These are phyloP conservation scores for Trachelus stipa DNA, from an alignment of 2,888 invertebrate species.

Conservation along the genomic window DNA sequence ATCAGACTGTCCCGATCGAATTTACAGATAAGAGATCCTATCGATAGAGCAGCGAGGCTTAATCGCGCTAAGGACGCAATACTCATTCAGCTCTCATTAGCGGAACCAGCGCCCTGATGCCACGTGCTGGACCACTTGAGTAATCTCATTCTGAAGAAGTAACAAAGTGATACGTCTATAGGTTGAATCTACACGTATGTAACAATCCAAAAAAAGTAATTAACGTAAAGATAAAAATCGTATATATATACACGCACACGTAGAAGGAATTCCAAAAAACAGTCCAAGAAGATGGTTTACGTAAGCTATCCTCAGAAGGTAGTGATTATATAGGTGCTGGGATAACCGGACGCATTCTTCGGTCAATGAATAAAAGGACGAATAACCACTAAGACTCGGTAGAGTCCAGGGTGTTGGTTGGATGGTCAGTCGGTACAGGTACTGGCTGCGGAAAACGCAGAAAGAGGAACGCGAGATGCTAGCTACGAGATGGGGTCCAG, in stretches of 20 bases:
- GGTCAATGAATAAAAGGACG: conserved; percentile 37
- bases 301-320: conserved; percentile 54
- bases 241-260: not conserved
- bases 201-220: not conserved
- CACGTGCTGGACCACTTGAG: conserved; percentile 20
- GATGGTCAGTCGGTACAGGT: not conserved
- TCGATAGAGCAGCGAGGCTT: not conserved
- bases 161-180: not conserved
- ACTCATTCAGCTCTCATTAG: conserved; percentile 31
- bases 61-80: conserved; percentile 22
- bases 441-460: conserved; percentile 27
- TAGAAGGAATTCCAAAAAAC: conserved; percentile 49
- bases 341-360: conserved; percentile 47
- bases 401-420: not conserved
- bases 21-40: conserved; percentile 14
- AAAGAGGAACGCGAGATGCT: conserved; percentile 25
- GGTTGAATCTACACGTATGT: not conserved
- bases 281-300: conserved; percentile 53
- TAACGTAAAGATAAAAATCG: not conserved
- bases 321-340: conserved; percentile 50
- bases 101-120: conserved; percentile 10
- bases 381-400: conserved; percentile 1
- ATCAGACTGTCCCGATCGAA: conserved; percentile 11
- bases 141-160: not conserved
- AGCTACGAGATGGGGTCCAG: conserved; percentile 24